These are phyloP conservation scores for Steromphala cineraria DNA, from an alignment of 2,888 invertebrate genomes.

Conservation along the genomic window DNA sequence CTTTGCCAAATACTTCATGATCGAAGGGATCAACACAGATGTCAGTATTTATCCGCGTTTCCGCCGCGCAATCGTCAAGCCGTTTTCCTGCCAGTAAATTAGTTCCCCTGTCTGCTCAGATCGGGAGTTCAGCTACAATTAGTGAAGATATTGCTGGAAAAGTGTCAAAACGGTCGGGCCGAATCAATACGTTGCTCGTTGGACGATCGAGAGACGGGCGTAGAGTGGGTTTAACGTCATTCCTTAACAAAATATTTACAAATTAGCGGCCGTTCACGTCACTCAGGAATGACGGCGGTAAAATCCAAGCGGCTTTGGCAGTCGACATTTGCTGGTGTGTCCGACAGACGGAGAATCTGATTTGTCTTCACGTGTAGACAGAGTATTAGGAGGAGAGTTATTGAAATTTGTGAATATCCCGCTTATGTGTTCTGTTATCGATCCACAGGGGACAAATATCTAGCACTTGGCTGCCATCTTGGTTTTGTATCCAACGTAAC, in stretches of 20 bases:
- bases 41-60: slow-evolving; percentile 18
- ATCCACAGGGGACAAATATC: not conserved
- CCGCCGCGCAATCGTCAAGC: slow-evolving; percentile 17
- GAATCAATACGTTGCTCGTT: slow-evolving; percentile 9
- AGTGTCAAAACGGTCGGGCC: slow-evolving; percentile 13
- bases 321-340: slow-evolving; percentile 20
- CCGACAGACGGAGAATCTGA: slow-evolving; percentile 11
- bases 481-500: no score
- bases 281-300: slow-evolving; percentile 18
- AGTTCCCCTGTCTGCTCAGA: slow-evolving; percentile 13
- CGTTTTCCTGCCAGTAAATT: slow-evolving; percentile 17
- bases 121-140: slow-evolving; percentile 13
- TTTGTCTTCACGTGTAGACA: not conserved
- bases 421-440: slow-evolving; percentile 13
- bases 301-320: slow-evolving; percentile 20
- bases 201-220: slow-evolving; percentile 3
- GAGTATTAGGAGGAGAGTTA: not conserved
- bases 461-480: no score
- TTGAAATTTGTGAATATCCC: slow-evolving; percentile 15
- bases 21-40: not conserved
- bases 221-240: slow-evolving; percentile 21
- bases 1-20: slow-evolving; percentile 8
- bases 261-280: slow-evolving; percentile 20
- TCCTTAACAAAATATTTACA: slow-evolving; percentile 26
- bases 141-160: slow-evolving; percentile 12